These are phyloP conservation scores for Phaonia tiefii DNA, from an alignment of 2,888 invertebrate species.

Conservation along the genomic window DNA sequence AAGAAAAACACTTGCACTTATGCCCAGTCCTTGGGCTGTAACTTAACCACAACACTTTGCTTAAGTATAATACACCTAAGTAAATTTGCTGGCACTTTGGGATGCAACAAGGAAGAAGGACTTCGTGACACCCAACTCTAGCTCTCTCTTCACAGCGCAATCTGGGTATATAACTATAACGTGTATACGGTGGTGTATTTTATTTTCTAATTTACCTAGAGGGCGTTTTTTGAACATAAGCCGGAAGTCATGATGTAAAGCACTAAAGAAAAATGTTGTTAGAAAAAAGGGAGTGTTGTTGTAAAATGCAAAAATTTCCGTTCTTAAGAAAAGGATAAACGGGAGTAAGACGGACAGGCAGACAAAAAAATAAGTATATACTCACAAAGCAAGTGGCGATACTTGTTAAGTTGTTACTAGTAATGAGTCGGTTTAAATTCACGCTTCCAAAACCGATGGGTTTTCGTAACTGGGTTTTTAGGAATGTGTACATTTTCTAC, in stretches of 20 bases:
- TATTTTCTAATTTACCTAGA: no score
- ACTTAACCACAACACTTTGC: conserved; percentile 51
- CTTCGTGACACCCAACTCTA: conserved; percentile 9
- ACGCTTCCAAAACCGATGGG: no score
- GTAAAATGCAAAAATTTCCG: conserved; percentile 58
- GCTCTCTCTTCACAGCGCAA: no score
- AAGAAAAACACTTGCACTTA: conserved; percentile 72
- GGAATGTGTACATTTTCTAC: no score
- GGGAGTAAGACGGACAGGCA: neutral
- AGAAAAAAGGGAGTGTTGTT: conserved; percentile 49
- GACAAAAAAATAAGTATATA: neutral
- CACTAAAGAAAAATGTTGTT: conserved; percentile 50
- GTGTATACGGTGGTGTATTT: no score
- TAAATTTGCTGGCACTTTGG: conserved; percentile 54
- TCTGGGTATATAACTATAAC: no score
- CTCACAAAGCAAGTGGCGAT: conserved; percentile 17
- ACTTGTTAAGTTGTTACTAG: neutral
- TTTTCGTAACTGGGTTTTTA: no score
- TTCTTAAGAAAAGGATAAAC: conserved; percentile 24
- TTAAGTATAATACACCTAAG: conserved; percentile 58
- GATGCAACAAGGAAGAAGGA: conserved; percentile 35
- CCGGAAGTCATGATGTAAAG: conserved; percentile 67
- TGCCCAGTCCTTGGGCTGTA: conserved; percentile 23
- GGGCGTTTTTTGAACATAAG: conserved; percentile 69
- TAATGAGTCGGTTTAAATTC: no score